Conservation (phyloP, 2,797 vertebrate species). For the Danio albolineatus region DNA sequence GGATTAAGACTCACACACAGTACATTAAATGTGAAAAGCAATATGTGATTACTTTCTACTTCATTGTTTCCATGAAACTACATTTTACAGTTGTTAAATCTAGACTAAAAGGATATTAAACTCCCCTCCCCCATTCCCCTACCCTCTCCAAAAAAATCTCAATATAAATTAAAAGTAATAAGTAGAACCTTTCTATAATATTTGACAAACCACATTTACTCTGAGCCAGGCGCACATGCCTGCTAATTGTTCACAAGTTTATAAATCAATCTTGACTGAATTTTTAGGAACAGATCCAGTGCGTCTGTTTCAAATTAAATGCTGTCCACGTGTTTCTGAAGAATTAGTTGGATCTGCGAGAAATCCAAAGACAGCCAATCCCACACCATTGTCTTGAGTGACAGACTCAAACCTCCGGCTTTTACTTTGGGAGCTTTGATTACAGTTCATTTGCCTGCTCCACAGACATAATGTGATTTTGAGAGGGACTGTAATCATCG, state of each 20-base stretch:
- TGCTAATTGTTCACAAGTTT: slow-evolving; percentile 76
- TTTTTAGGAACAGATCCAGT: slow-evolving; percentile 58
- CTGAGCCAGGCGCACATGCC: slow-evolving; percentile 66
- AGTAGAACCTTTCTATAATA: slow-evolving; percentile 1
- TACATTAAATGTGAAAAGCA: neutral
- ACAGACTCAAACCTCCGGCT: slow-evolving; percentile 52
- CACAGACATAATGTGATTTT: slow-evolving; percentile 60
- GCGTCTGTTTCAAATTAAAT: slow-evolving; percentile 74
- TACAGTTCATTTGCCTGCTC: slow-evolving; percentile 65
- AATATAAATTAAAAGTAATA: neutral
- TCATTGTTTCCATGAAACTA: neutral
- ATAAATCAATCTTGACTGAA: slow-evolving; percentile 66
- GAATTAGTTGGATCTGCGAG: slow-evolving; percentile 55
- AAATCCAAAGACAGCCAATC: slow-evolving; percentile 54
- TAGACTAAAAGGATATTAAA: neutral
- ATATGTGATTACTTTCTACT: neutral
- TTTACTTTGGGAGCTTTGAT: slow-evolving; percentile 64
- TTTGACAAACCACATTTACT: slow-evolving; percentile 55
- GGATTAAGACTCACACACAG: no score
- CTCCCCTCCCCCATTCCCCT: no score
- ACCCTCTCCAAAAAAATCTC: no score
- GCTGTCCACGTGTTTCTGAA: slow-evolving; percentile 59
- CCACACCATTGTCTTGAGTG: slow-evolving; percentile 64
- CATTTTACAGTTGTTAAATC: neutral
- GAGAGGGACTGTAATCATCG: slow-evolving; percentile 62